phyloP scores from a whole-genome alignment of 2,797 vertebrate species.

The Pseudocheirus occidentalis region DNA sequence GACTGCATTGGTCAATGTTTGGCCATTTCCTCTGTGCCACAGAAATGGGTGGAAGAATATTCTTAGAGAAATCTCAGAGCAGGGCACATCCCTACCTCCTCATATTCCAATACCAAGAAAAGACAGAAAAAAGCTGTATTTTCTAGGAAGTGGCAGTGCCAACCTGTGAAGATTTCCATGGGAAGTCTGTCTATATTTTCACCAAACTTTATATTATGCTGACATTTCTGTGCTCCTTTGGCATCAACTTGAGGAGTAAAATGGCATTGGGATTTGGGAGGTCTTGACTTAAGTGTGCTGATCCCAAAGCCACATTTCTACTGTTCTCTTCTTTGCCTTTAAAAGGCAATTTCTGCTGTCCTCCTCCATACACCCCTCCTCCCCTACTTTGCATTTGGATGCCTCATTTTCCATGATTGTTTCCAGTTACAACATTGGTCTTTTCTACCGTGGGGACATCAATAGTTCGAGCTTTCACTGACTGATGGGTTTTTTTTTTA shows the following conservation, averaged over 20 bases:
- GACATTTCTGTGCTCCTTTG: background rate
- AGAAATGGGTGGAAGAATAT: background rate
- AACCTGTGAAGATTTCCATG: background rate
- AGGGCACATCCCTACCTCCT: background rate
- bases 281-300: background rate
- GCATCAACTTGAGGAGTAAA: background rate
- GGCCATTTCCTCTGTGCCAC: background rate
- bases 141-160: background rate
- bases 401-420: slow-evolving; percentile 4
- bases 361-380: background rate
- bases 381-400: background rate
- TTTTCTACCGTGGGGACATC: background rate
- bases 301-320: background rate
- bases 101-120: background rate
- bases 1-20: background rate
- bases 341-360: background rate
- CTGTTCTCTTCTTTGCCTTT: slow-evolving; percentile 1
- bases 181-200: background rate
- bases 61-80: background rate
- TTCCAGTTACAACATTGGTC: background rate
- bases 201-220: background rate
- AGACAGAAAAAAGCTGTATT: background rate
- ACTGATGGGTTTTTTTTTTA: background rate
- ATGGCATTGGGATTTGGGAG: background rate
- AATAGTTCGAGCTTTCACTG: background rate